Evolutionary conservation across 2,888 invertebrate species (phyloP).

Genomic region (Scaptodrosophila latifasciaeformis): DNA sequence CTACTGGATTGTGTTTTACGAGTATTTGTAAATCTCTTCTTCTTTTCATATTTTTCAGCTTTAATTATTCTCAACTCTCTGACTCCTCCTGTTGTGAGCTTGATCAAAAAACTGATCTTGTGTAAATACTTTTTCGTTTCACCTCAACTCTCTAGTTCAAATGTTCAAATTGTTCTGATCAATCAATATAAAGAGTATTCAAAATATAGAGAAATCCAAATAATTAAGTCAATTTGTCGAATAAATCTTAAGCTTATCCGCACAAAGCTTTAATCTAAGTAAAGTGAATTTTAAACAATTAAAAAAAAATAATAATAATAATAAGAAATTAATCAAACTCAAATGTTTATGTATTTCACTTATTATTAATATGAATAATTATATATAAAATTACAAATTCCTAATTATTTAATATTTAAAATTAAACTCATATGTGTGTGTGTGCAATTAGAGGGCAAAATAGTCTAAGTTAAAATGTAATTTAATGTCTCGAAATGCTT

Average conservation of each 20-base stretch:
- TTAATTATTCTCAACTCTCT: too few relatives aligned
- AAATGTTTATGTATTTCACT: conserved; percentile 16
- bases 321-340: neutral
- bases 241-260: conserved; percentile 39
- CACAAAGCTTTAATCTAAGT: conserved; percentile 46
- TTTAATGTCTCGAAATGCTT: conserved; percentile 53
- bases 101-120: neutral
- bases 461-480: conserved; percentile 33
- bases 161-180: neutral
- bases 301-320: conserved; percentile 9
- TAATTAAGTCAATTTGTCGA: too few relatives aligned
- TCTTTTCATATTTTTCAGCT: too few relatives aligned
- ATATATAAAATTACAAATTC: conserved; percentile 36
- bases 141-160: conserved; percentile 1
- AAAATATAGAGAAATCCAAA: conserved; percentile 31
- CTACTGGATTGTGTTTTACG: conserved; percentile 85
- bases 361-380: conserved; percentile 23
- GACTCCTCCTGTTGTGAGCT: conserved; percentile 9
- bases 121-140: conserved; percentile 42
- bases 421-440: conserved; percentile 19
- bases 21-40: conserved; percentile 80
- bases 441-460: too few relatives aligned
- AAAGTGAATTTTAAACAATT: conserved; percentile 47
- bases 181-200: conserved; percentile 43
- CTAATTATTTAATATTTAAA: conserved; percentile 48